These are phyloP conservation scores for Andricus quercusramuli DNA, from an alignment of 2,888 invertebrate species.

Conservation along the genomic window DNA sequence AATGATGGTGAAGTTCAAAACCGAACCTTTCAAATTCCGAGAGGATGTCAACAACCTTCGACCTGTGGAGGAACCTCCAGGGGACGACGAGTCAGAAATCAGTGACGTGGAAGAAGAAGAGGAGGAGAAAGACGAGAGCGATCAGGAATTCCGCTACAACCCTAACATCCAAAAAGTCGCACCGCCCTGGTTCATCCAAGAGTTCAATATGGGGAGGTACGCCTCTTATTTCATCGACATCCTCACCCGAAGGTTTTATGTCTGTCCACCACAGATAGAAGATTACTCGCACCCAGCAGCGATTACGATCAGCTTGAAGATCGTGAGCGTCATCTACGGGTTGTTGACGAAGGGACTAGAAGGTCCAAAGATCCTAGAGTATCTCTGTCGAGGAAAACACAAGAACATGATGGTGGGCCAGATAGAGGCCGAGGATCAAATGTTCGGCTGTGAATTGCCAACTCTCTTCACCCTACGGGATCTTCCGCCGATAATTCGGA, in stretches of 20 bases:
- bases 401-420: constrained; percentile 58
- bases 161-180: constrained; percentile 46
- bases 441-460: constrained; percentile 68
- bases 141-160: constrained; percentile 45
- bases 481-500: constrained; percentile 63
- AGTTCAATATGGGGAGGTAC: constrained; percentile 82
- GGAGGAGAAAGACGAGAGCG: constrained; percentile 60
- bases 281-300: constrained; percentile 83
- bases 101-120: constrained; percentile 63
- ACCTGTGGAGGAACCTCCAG: constrained; percentile 51
- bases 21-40: constrained; percentile 62
- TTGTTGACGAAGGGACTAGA: constrained; percentile 67
- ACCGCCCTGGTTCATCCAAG: constrained; percentile 83
- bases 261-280: constrained; percentile 87
- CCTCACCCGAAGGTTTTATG: constrained; percentile 82
- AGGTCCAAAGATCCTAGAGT: constrained; percentile 63
- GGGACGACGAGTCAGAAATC: constrained; percentile 53
- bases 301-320: constrained; percentile 82
- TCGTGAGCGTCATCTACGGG: constrained; percentile 82
- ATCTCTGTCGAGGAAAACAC: constrained; percentile 67
- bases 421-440: constrained; percentile 52
- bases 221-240: constrained; percentile 86
- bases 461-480: constrained; percentile 68
- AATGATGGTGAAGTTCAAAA: constrained; percentile 38
- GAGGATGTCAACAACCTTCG: constrained; percentile 51